phyloP scores from a whole-genome alignment of 2,888 invertebrate genomes.

The Xylocampa areola region DNA sequence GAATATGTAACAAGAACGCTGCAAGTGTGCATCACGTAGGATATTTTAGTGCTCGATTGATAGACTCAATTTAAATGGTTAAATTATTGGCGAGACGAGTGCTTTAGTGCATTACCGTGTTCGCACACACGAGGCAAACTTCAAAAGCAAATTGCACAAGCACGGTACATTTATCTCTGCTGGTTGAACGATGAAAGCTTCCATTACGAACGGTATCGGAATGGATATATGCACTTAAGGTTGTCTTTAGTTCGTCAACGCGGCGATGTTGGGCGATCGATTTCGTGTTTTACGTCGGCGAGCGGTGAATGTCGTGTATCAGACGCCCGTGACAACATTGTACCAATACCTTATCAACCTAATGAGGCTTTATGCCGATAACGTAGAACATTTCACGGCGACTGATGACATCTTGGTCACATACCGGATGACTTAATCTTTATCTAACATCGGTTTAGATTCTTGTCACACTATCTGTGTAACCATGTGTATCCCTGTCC shows the following conservation, averaged over 20 bases:
- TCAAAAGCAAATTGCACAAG: slow-evolving; percentile 83
- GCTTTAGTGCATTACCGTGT: slow-evolving; percentile 81
- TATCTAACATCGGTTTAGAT: slow-evolving; percentile 43
- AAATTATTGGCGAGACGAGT: slow-evolving; percentile 71
- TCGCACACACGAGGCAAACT: slow-evolving; percentile 72
- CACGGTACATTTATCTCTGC: slow-evolving; percentile 80
- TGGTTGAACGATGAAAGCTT: slow-evolving; percentile 80
- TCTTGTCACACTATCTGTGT: slow-evolving; percentile 29
- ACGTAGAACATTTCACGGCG: slow-evolving; percentile 27
- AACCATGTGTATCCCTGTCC: slow-evolving; percentile 11
- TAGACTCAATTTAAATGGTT: slow-evolving; percentile 74
- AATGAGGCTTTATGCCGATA: slow-evolving; percentile 38
- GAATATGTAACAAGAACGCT: slow-evolving; percentile 58
- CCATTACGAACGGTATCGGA: slow-evolving; percentile 77
- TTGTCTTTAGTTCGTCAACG: slow-evolving; percentile 67
- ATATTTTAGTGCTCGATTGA: slow-evolving; percentile 70
- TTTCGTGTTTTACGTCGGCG: slow-evolving; percentile 66
- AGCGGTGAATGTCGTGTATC: slow-evolving; percentile 33
- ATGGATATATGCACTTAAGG: slow-evolving; percentile 85
- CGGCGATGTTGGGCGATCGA: slow-evolving; percentile 61
- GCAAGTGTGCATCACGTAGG: slow-evolving; percentile 55
- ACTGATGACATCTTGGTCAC: slow-evolving; percentile 26
- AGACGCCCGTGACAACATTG: slow-evolving; percentile 27
- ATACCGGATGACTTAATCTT: slow-evolving; percentile 47
- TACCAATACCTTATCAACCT: slow-evolving; percentile 43